A percentile compares a stretch with the other conserved stretches of the same genome.
Conservation (phyloP, 2,113 vertebrate species). For the Mungos mungo region DNA sequence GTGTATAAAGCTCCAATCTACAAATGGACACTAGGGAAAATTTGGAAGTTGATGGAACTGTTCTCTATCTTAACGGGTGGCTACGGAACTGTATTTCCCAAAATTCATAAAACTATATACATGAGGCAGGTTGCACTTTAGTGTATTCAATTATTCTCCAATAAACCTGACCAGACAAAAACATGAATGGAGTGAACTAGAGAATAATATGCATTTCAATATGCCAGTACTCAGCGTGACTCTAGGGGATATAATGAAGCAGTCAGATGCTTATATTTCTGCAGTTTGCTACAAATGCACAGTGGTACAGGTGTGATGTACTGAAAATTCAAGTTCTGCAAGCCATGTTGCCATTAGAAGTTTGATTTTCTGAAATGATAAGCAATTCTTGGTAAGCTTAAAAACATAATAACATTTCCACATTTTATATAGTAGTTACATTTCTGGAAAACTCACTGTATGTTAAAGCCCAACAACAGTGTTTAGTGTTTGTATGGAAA, state of each 20-base stretch:
- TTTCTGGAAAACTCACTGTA: not conserved
- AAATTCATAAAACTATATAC: not conserved
- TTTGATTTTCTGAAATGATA: not conserved
- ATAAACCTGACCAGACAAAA: not conserved
- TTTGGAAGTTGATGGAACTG: not conserved
- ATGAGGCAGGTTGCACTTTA: not conserved
- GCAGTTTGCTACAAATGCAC: not conserved
- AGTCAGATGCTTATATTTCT: not conserved
- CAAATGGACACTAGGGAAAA: not conserved
- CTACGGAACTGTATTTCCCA: not conserved
- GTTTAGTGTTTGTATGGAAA: not conserved
- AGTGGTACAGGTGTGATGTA: too few species aligned
- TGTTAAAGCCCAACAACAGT: not conserved
- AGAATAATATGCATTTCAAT: not conserved
- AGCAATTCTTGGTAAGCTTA: not conserved
- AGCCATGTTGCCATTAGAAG: not conserved
- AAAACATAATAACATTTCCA: not conserved
- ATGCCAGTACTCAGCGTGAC: not conserved
- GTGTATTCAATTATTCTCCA: not conserved
- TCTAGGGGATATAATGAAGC: not conserved
- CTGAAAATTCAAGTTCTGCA: not conserved
- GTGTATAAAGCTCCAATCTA: not conserved
- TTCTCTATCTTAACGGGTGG: not conserved
- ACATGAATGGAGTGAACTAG: not conserved
- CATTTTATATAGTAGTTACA: not conserved